Percentiles rank a stretch among this genome's conserved stretches.
These are phyloP conservation scores for Euphonia xanthogaster DNA, from an alignment of 2,797 vertebrate species.

Conservation along the genomic window DNA sequence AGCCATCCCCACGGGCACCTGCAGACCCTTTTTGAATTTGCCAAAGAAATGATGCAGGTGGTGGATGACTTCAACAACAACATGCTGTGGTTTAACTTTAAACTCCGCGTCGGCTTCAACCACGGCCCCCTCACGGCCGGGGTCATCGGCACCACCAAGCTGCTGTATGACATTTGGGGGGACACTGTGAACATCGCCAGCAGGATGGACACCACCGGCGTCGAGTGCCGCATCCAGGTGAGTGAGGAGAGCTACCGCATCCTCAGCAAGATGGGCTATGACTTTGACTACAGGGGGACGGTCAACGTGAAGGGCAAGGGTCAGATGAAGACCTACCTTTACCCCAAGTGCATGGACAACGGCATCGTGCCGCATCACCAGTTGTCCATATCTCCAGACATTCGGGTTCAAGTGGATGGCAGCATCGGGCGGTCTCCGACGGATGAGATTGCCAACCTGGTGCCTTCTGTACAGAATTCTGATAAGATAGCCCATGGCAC, in stretches of 20 bases:
- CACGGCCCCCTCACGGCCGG: slow-evolving; percentile 94
- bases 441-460: slow-evolving; percentile 91
- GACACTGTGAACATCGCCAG: slow-evolving; percentile 99
- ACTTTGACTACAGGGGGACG: slow-evolving; percentile 96
- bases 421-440: slow-evolving; percentile 97
- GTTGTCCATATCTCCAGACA: slow-evolving; percentile 94
- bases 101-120: slow-evolving; percentile 95
- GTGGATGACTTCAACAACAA: slow-evolving; percentile 99
- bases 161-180: slow-evolving; percentile 98
- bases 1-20: slow-evolving; percentile 87
- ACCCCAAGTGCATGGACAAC: slow-evolving; percentile 88
- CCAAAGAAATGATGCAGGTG: slow-evolving; percentile 96
- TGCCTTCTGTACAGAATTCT: slow-evolving; percentile 79
- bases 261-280: slow-evolving; percentile 90
- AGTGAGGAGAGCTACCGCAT: slow-evolving; percentile 94
- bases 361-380: slow-evolving; percentile 92
- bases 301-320: slow-evolving; percentile 99
- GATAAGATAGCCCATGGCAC: slow-evolving; percentile 65
- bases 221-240: slow-evolving; percentile 97
- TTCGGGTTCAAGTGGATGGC: slow-evolving; percentile 96
- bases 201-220: slow-evolving; percentile 97
- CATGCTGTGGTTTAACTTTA: slow-evolving; percentile 98
- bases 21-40: slow-evolving; percentile 92
- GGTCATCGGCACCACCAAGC: slow-evolving; percentile 97
- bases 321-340: slow-evolving; percentile 99